A percentile compares a stretch with the other conserved stretches of the same genome.
Conservation (phyloP, 2,113 vertebrate genomes). For the Syrrhaptes paradoxus region DNA sequence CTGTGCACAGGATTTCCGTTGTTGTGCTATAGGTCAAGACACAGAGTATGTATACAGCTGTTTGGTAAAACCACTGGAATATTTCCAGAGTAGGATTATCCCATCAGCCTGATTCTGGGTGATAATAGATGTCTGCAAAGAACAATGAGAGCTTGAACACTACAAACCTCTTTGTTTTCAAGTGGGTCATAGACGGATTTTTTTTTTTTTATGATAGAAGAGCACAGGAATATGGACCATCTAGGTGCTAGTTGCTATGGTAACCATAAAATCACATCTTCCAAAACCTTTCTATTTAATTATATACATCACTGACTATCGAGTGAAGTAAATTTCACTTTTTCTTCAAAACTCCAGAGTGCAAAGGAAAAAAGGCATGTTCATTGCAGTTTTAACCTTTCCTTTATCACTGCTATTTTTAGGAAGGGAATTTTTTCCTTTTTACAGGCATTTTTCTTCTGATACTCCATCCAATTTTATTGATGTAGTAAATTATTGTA, state of each 20-base stretch:
- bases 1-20: background rate
- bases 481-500: slow-evolving; percentile 33
- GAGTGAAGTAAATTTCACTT: background rate
- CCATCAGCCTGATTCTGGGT: background rate
- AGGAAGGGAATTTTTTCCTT: background rate
- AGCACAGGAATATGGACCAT: background rate
- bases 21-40: background rate
- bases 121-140: background rate
- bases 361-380: background rate
- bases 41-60: background rate
- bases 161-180: slow-evolving; percentile 20
- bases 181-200: background rate
- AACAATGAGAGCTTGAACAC: background rate
- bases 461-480: background rate
- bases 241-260: slow-evolving; percentile 22
- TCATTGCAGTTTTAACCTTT: background rate
- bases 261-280: slow-evolving; percentile 33
- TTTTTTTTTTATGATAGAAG: background rate
- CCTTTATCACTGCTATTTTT: background rate
- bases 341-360: background rate
- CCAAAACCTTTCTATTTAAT: slow-evolving; percentile 51
- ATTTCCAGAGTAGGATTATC: background rate
- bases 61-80: background rate
- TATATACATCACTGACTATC: slow-evolving; percentile 27
- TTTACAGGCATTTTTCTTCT: background rate